Evolutionary conservation across 2,113 vertebrate genomes (phyloP), one percentile per base, ranked within the genome.

Genomic region (Cyanoliseus patagonus): DNA sequence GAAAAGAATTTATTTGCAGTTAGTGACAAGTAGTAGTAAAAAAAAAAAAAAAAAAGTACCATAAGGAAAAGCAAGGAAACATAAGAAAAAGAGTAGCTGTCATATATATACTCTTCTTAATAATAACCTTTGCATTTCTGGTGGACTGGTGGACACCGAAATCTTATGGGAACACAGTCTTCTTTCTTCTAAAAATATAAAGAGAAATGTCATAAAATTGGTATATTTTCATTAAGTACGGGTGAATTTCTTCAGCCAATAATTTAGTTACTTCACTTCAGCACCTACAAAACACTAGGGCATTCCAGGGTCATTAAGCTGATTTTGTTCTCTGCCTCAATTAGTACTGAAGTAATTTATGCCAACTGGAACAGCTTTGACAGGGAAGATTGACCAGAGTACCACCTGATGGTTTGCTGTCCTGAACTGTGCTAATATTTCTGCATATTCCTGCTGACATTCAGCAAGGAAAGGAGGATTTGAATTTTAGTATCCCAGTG

Each of bases 191-290:
- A 66, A 33, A 44, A 41, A 49, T 28, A n/a, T 30, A 16, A 33
- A 44, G 17, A 72, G 1, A 35, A 0, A n/a, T 4, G 4, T n/a
- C 5, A 17, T 28, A 13, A 64, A 37, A 1, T 52, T 7, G 6
- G 44, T 52, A 10, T 63, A 62, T 75, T 84, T 88, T 59, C 41
- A 67, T 23, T 75, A 13, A 77, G 6, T 22, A 46, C 11, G 2
- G 17, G 4, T 62, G 70, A 37, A 67, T 74, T 81, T 92, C 17
- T 62, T 89, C n/a, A 75, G 51, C 4, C 28, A 59, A 11, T 70
- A 63, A 47, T 81, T 49, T 67, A 46, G 19, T n/a, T 84, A 37
- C 7, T 88, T 88, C 42, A 49, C 27, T 85, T 86, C 27, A 52
- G 49, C 51, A 82, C 7, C 73, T 84, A 70, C 72, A 81, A 84